Evolutionary conservation across 2,797 vertebrate genomes (phyloP).

Genomic region (Glossophaga mutica): DNA sequence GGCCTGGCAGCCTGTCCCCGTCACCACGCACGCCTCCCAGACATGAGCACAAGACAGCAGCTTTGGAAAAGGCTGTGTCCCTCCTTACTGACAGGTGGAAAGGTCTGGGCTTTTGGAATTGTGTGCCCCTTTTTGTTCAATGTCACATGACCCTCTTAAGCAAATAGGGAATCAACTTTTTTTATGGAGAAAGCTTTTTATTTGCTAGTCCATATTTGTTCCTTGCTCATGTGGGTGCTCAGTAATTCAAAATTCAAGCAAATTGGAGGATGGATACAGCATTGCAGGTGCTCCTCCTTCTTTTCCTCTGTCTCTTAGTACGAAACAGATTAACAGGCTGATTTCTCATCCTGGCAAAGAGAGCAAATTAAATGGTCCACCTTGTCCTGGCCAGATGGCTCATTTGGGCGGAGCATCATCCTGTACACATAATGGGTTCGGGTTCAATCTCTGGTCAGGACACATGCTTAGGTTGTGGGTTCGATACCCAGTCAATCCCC

Average conservation of each 20-base stretch:
- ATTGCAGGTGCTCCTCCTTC: neutral
- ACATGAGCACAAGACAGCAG: neutral
- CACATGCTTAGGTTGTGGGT: neutral
- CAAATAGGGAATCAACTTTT: neutral
- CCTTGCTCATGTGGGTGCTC: neutral
- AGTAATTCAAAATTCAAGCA: neutral
- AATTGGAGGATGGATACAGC: neutral
- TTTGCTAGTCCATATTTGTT: neutral
- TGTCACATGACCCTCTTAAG: neutral
- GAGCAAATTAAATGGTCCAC: neutral
- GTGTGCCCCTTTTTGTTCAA: neutral
- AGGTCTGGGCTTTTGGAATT: neutral
- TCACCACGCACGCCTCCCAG: neutral
- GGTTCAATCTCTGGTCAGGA: neutral
- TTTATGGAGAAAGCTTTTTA: neutral
- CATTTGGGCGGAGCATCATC: neutral
- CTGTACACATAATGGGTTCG: neutral
- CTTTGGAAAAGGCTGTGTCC: neutral
- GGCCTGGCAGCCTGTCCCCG: neutral
- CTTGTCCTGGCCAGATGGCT: neutral
- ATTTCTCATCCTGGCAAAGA: neutral
- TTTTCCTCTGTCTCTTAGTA: neutral
- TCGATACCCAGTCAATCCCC: neutral
- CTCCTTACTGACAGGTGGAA: slow-evolving; percentile 12
- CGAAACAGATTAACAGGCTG: neutral